Conservation (phyloP, 2,797 vertebrate genomes). For the Pseudomugil tenellus region DNA sequence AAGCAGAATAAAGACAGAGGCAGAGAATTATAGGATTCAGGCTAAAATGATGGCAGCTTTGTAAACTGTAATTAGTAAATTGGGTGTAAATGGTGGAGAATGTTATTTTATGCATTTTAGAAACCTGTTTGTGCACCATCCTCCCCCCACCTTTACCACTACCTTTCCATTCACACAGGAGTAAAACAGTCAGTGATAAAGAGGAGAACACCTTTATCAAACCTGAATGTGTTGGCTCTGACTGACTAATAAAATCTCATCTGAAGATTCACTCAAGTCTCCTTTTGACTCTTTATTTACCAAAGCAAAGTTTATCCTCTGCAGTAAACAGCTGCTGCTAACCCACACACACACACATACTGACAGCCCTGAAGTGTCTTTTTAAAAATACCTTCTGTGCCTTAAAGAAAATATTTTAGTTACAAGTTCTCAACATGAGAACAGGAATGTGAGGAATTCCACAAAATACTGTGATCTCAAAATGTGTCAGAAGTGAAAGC, state of each 20-base stretch:
- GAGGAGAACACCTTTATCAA: slow-evolving; percentile 34
- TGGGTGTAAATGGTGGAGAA: slow-evolving; percentile 37
- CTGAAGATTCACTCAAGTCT: slow-evolving; percentile 7
- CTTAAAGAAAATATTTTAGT: slow-evolving; percentile 10
- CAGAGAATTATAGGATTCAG: slow-evolving; percentile 47
- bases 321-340: background rate
- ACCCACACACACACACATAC: background rate
- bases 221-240: slow-evolving; percentile 18
- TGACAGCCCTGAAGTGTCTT: background rate
- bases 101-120: background rate
- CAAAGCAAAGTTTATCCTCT: slow-evolving; percentile 6
- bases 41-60: slow-evolving; percentile 47
- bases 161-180: slow-evolving; percentile 1
- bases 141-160: no score
- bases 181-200: slow-evolving; percentile 17
- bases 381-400: slow-evolving; percentile 20
- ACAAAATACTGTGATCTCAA: slow-evolving; percentile 16
- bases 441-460: slow-evolving; percentile 17
- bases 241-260: slow-evolving; percentile 25
- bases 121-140: no score
- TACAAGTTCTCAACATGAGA: slow-evolving; percentile 7
- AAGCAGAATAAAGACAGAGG: slow-evolving; percentile 38
- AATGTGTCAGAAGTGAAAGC: slow-evolving; percentile 33
- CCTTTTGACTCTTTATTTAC: slow-evolving; percentile 6
- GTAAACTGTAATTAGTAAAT: slow-evolving; percentile 63